Conservation (phyloP, 2,797 vertebrate genomes). For the Megalops cyprinoides region DNA sequence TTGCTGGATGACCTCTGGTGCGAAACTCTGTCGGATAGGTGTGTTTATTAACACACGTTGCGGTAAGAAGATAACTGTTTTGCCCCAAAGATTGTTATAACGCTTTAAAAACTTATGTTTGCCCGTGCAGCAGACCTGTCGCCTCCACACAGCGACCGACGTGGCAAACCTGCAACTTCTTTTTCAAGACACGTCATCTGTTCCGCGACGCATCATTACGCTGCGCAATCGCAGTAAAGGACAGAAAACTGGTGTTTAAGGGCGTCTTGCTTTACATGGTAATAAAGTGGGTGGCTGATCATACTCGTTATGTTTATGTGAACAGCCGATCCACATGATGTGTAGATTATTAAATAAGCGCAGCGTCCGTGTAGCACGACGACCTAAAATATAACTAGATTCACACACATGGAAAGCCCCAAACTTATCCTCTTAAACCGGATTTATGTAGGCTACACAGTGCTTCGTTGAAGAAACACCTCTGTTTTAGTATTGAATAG, state of each 20-base stretch:
- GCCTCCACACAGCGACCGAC: slow-evolving; percentile 72
- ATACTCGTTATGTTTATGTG: background rate
- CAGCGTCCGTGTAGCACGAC: background rate
- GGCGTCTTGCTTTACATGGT: background rate
- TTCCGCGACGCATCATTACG: slow-evolving; percentile 53
- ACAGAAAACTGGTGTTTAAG: background rate
- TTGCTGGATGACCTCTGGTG: slow-evolving; percentile 18
- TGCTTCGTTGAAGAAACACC: background rate
- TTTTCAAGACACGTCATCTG: slow-evolving; percentile 64
- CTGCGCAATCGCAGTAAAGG: slow-evolving; percentile 59
- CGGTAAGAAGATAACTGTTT: background rate
- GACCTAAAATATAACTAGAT: background rate
- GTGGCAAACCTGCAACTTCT: slow-evolving; percentile 75
- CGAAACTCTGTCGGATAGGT: background rate
- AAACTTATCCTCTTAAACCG: background rate
- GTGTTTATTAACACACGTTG: slow-evolving; percentile 2
- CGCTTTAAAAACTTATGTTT: slow-evolving; percentile 32
- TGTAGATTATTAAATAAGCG: background rate
- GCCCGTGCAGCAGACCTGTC: slow-evolving; percentile 60
- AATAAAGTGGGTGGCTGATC: background rate
- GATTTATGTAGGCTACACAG: background rate
- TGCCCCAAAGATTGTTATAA: slow-evolving; percentile 3
- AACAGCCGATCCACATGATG: background rate
- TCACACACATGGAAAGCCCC: background rate
- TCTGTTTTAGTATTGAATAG: background rate